These are phyloP conservation scores for Puffinus mauretanicus DNA, from an alignment of 2,113 vertebrate species.

Conservation along the genomic window DNA sequence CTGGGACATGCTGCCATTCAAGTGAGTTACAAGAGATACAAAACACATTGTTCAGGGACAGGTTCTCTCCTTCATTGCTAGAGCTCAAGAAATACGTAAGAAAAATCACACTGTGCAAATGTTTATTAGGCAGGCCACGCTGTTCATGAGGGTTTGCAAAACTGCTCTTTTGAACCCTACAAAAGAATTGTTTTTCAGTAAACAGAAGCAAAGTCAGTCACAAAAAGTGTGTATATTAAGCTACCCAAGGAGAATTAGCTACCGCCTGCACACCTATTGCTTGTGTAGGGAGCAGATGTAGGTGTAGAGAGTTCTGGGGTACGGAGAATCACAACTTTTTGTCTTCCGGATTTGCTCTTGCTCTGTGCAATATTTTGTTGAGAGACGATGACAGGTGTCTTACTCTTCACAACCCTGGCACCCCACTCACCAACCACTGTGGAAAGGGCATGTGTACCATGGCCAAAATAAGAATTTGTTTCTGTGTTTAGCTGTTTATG, in stretches of 20 bases:
- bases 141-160: background rate
- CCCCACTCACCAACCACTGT: background rate
- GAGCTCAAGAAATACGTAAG: background rate
- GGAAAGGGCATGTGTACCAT: background rate
- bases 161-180: background rate
- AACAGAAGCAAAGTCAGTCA: background rate
- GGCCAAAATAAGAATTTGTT: background rate
- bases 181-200: background rate
- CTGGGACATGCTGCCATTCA: background rate
- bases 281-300: background rate
- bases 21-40: background rate
- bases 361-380: background rate
- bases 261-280: background rate
- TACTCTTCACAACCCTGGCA: background rate
- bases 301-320: background rate
- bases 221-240: background rate
- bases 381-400: slow-evolving; percentile 12
- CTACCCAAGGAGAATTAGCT: background rate
- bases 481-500: background rate
- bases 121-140: background rate
- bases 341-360: background rate
- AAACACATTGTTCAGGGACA: background rate
- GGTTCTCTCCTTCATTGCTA: background rate
- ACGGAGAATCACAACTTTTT: background rate
- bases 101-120: background rate